Base-by-base conservation (phyloP, 2,888 invertebrate species). In the Palloptera scutellata region DNA sequence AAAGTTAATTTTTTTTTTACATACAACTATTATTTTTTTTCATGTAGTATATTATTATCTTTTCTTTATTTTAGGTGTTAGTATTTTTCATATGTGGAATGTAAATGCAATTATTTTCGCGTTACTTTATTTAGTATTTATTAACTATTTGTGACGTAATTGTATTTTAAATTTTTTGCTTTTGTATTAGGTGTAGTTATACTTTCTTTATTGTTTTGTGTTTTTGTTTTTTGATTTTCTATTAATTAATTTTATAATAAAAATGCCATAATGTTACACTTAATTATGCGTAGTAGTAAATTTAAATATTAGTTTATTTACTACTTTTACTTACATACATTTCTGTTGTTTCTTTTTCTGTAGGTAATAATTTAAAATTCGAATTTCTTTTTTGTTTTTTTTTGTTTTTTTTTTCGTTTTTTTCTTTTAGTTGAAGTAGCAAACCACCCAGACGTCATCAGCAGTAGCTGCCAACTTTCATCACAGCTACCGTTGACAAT, bases 51-150 rank as follows among this genome's bases (percentile, higher is more conserved):
- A 42, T 13, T 30, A 30, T 30, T 30, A 30, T 30, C 30, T 30
- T 30, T 30, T 30, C 30, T 42, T 52, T 64, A 67, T 30, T 67
- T 53, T 48, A 6, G 64, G 64, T 63, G 19, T 58, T 71, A 59
- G 62, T 61, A 43, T 70, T 68, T 61, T 71, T 70, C 70, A 73
- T 75, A 73, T 75, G 72, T 74, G 74, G 72, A 69, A 74, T 74
- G 75, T 74, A 74, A 74, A 74, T 74, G 72, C 74, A 74, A 66
- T 68, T 66, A 66, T 61, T 61, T 61, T 60, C 64, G 67, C 59
- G 30, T 54, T 54, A 64, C 51, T 45, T 19, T 19, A 67, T 69
- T 73, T 71, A 70, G 67, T 70, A 68, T 67, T 61, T 59, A 45
- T 45, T 17, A 30, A 30, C 48, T 30, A n/a, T 40, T 60, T 53